Percentiles rank a stretch among this genome's conserved stretches.
Evolutionary conservation across 2,888 invertebrate species (phyloP).

Genomic region (Pocota personata): DNA sequence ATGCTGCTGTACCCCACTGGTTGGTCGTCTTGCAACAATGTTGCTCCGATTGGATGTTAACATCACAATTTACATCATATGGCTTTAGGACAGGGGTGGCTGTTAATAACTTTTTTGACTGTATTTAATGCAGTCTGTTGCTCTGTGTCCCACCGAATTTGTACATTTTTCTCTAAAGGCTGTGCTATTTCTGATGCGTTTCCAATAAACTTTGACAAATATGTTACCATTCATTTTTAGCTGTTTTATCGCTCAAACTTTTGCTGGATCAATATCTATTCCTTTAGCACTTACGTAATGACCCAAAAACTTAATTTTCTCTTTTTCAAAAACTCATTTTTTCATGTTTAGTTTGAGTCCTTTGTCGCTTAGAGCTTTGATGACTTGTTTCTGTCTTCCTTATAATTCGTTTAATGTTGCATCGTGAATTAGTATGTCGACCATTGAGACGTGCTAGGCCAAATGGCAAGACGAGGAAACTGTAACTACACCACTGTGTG

Average conservation of each 20-base stretch:
- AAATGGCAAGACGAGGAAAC: slow-evolving; percentile 12
- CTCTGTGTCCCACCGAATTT: background rate
- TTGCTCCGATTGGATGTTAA: background rate
- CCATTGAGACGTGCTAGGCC: background rate
- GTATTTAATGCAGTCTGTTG: background rate
- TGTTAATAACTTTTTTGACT: background rate
- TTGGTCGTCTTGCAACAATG: slow-evolving; percentile 15
- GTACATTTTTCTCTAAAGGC: too few species aligned
- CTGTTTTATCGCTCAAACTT: too few species aligned
- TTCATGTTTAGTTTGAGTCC: too few species aligned
- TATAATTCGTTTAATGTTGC: too few species aligned
- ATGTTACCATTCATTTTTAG: too few species aligned
- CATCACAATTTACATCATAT: background rate
- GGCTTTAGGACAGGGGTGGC: background rate
- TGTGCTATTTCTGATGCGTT: too few species aligned
- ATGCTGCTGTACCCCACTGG: background rate
- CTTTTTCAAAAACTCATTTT: too few species aligned
- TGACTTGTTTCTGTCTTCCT: background rate
- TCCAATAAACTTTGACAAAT: too few species aligned
- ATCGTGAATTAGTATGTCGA: too few species aligned
- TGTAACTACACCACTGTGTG: slow-evolving; percentile 17
- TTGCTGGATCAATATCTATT: background rate
- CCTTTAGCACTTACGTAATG: background rate
- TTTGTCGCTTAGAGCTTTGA: too few species aligned
- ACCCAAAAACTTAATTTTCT: background rate